Conservation (phyloP, 2,113 vertebrate species). For the Serilophus lunatus region DNA sequence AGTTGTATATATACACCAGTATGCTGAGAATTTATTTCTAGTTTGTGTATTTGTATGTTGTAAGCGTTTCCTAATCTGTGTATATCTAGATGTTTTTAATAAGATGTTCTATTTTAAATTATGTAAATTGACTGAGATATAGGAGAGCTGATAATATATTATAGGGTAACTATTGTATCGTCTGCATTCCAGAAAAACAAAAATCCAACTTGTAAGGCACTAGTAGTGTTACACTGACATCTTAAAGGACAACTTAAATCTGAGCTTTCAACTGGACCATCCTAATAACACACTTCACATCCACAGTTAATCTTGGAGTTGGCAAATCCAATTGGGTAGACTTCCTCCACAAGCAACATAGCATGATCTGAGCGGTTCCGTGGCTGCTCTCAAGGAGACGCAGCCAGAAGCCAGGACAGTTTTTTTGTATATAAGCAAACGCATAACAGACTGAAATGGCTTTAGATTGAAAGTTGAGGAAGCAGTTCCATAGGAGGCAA, state of each 20-base stretch:
- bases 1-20: constrained; percentile 97
- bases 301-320: constrained; percentile 53
- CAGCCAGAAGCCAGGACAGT: constrained; percentile 64
- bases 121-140: constrained; percentile 98
- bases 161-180: constrained; percentile 92
- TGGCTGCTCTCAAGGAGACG: constrained; percentile 68
- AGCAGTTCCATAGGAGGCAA: constrained; percentile 19
- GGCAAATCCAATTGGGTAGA: constrained; percentile 66
- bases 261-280: constrained; percentile 82
- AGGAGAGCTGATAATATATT: constrained; percentile 98
- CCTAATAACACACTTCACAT: constrained; percentile 51
- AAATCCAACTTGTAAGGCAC: constrained; percentile 85
- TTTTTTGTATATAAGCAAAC: constrained; percentile 58
- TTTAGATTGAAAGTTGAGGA: constrained; percentile 55
- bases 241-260: constrained; percentile 91
- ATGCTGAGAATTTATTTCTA: constrained; percentile 97
- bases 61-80: constrained; percentile 99
- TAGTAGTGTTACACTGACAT: constrained; percentile 86
- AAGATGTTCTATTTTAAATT: constrained; percentile 99
- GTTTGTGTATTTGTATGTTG: constrained; percentile 99
- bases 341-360: constrained; percentile 71
- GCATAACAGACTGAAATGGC: constrained; percentile 40
- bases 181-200: constrained; percentile 91
- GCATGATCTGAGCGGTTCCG: constrained; percentile 63
- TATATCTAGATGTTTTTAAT: constrained; percentile 99